These are phyloP conservation scores for Phalera bucephala DNA, from an alignment of 2,888 invertebrate genomes.

Conservation along the genomic window DNA sequence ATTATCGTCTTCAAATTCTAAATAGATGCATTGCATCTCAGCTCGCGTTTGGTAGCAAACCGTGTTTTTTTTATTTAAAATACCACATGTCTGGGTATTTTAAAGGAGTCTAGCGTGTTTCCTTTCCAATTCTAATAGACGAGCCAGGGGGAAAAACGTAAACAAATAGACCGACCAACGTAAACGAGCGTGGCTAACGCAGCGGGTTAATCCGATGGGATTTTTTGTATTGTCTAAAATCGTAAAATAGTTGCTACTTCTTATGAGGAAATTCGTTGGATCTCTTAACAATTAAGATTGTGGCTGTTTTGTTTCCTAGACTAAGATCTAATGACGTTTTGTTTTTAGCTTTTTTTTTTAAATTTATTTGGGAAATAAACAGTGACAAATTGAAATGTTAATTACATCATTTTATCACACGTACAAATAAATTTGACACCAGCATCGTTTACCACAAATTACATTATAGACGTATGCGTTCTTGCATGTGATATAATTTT, in stretches of 20 bases:
- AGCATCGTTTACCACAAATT: no score
- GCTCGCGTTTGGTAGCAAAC: no score
- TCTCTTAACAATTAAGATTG: constrained; percentile 10
- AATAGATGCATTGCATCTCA: no score
- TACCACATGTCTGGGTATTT: constrained; percentile 14
- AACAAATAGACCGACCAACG: constrained; percentile 49
- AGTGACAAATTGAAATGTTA: no score
- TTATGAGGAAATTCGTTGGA: constrained; percentile 37
- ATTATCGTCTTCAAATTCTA: no score
- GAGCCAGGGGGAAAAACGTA: constrained; percentile 51
- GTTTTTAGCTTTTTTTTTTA: background rate
- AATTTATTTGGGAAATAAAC: no score
- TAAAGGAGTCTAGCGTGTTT: constrained; percentile 23
- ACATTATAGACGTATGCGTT: no score
- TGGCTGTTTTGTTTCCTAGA: constrained; percentile 9
- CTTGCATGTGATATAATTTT: no score
- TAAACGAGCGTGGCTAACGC: constrained; percentile 49
- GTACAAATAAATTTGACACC: no score
- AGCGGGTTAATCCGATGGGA: constrained; percentile 60
- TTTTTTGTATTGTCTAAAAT: constrained; percentile 45
- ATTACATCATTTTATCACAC: no score
- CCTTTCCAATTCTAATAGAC: constrained; percentile 19
- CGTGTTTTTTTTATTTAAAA: no score
- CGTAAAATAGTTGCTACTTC: constrained; percentile 25
- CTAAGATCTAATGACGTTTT: background rate